A percentile compares a stretch with the other conserved stretches of the same genome.
These are phyloP conservation scores for Avahi laniger DNA, from an alignment of 2,797 vertebrate genomes.

Conservation along the genomic window DNA sequence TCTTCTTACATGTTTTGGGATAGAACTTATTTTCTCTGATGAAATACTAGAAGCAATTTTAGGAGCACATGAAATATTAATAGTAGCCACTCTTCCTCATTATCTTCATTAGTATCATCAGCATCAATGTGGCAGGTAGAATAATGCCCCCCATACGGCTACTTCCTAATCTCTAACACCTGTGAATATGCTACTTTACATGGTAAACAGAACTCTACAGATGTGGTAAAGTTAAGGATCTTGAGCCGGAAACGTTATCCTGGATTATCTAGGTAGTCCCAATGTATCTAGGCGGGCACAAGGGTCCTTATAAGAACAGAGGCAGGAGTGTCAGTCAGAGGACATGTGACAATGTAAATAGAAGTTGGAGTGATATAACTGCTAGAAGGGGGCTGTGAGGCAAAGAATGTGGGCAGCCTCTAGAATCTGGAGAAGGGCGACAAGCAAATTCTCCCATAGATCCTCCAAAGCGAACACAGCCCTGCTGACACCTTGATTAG, in stretches of 20 bases:
- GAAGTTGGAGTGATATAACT: not conserved
- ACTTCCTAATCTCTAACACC: not conserved
- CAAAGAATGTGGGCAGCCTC: not conserved
- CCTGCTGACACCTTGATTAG: not conserved
- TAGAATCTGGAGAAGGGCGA: not conserved
- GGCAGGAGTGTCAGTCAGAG: not conserved
- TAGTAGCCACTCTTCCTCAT: not conserved
- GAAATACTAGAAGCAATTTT: slow-evolving; percentile 6
- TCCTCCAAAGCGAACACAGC: not conserved
- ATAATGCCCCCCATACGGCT: not conserved
- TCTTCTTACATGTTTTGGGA: not conserved
- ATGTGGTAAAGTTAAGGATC: not conserved
- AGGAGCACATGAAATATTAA: not conserved
- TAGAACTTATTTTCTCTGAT: not conserved
- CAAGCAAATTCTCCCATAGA: not conserved
- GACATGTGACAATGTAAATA: not conserved
- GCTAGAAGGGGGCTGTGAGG: not conserved
- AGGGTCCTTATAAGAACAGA: not conserved
- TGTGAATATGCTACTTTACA: not conserved
- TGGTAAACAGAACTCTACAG: not conserved
- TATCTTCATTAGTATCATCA: not conserved
- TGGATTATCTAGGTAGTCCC: not conserved
- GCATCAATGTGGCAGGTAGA: not conserved
- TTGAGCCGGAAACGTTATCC: not conserved
- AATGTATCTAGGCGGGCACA: not conserved